Percentiles rank a stretch among this genome's conserved stretches.
Evolutionary conservation across 2,113 vertebrate species (phyloP).

Genomic region (Podarcis muralis): DNA sequence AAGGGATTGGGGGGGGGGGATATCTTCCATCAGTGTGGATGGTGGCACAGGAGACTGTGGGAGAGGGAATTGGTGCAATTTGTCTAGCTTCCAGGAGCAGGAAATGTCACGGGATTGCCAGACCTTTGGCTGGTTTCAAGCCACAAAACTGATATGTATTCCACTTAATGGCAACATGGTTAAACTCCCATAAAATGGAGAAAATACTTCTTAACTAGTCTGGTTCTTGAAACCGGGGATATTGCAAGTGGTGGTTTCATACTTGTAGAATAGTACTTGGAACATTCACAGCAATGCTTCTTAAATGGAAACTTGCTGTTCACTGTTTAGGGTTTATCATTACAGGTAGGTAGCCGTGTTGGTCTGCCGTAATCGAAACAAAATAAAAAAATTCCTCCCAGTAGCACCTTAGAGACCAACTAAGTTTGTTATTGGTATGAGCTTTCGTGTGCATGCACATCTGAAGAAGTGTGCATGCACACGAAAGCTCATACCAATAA

Average conservation of each 20-base stretch:
- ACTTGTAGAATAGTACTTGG: neutral
- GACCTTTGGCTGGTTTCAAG: neutral
- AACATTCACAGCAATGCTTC: neutral
- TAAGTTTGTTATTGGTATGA: no score
- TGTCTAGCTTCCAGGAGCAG: neutral
- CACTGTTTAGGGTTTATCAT: neutral
- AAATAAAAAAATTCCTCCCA: no score
- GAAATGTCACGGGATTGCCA: neutral
- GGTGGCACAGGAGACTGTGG: neutral
- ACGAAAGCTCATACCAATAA: no score
- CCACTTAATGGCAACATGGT: neutral
- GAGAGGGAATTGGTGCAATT: neutral
- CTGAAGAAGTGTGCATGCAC: no score
- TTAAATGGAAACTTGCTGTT: conserved; percentile 27
- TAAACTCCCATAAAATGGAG: neutral
- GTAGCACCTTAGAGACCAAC: no score
- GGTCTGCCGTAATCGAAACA: no score
- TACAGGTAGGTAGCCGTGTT: no score
- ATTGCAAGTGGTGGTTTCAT: neutral
- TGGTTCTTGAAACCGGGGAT: neutral
- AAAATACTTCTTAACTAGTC: neutral
- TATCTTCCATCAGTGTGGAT: neutral
- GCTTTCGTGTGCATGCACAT: no score
- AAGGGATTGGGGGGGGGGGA: no score
- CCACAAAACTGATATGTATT: neutral